Percentiles rank a stretch among this genome's conserved stretches.
phyloP scores from a whole-genome alignment of 2,888 invertebrate species.

The Drosophila pegasa region DNA sequence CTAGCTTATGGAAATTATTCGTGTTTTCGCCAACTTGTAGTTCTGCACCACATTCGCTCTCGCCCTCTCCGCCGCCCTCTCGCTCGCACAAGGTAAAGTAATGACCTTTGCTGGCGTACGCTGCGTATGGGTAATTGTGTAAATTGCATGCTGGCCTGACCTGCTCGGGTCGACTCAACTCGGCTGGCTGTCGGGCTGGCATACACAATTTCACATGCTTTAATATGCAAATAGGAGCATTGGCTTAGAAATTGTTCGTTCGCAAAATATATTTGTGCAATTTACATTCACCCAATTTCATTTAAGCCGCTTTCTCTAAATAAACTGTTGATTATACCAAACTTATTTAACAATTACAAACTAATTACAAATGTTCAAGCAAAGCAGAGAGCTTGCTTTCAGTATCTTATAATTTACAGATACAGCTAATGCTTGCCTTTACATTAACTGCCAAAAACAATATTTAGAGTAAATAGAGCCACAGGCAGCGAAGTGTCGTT shows the following conservation, averaged over 20 bases:
- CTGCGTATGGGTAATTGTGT: constrained; percentile 72
- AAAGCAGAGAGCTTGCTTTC: background rate
- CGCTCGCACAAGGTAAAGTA: constrained; percentile 55
- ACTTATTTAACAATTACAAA: constrained; percentile 26
- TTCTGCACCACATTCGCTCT: constrained; percentile 24
- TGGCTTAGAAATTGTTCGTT: constrained; percentile 43
- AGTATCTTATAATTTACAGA: constrained; percentile 3
- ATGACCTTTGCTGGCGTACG: constrained; percentile 65
- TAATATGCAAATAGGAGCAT: constrained; percentile 36
- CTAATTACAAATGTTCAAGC: constrained; percentile 19
- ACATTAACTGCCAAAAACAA: background rate
- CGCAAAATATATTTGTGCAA: constrained; percentile 34
- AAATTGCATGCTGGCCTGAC: constrained; percentile 46
- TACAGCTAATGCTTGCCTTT: background rate
- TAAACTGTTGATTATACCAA: constrained; percentile 23
- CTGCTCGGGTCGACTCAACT: background rate
- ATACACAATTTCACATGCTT: constrained; percentile 41
- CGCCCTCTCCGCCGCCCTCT: constrained; percentile 9
- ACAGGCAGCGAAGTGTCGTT: background rate
- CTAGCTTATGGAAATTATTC: constrained; percentile 75
- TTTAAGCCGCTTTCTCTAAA: constrained; percentile 17
- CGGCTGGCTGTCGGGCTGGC: constrained; percentile 13
- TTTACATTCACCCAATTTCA: constrained; percentile 28
- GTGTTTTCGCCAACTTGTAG: constrained; percentile 57
- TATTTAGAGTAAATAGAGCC: background rate